Conservation (phyloP, 1,140 invertebrate species). For the Trichogramma pretiosum region DNA sequence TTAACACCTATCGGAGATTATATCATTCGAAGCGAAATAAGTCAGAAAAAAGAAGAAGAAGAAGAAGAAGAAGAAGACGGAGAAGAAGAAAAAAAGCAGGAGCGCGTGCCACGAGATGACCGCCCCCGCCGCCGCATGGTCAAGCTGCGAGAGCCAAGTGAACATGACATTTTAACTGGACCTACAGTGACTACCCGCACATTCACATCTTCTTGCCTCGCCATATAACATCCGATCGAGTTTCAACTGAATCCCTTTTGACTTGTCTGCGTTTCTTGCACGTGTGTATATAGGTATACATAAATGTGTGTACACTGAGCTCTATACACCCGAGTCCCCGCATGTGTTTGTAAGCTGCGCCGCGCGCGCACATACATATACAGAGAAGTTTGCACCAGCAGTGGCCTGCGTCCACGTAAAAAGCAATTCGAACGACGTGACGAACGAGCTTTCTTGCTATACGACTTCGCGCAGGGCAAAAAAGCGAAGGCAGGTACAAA, state of each 20-base stretch:
- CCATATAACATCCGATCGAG: too few relatives aligned
- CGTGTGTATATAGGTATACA: neutral
- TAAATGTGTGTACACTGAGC: neutral
- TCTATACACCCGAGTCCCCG: neutral
- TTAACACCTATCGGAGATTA: too few relatives aligned
- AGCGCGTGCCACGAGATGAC: neutral
- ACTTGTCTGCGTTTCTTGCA: neutral
- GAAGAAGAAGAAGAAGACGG: too few relatives aligned
- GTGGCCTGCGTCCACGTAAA: conserved; percentile 24
- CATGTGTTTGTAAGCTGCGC: too few relatives aligned
- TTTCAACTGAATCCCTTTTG: conserved; percentile 22
- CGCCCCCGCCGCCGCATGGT: too few relatives aligned
- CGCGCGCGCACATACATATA: too few relatives aligned
- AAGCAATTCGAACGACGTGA: conserved; percentile 26
- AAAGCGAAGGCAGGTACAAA: neutral
- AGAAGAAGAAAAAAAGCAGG: neutral
- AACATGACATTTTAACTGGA: conserved; percentile 17
- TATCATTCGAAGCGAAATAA: too few relatives aligned
- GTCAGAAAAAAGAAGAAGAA: too few relatives aligned
- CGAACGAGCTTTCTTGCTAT: conserved; percentile 30
- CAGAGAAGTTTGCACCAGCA: too few relatives aligned
- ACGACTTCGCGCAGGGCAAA: conserved; percentile 8
- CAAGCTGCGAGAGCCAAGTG: conserved; percentile 3
- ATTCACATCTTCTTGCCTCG: conserved; percentile 20
- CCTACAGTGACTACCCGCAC: too few relatives aligned